A percentile compares a stretch with the other conserved stretches of the same genome.
These are phyloP conservation scores for Agriotes lineatus DNA, from an alignment of 2,888 invertebrate genomes.

Conservation along the genomic window DNA sequence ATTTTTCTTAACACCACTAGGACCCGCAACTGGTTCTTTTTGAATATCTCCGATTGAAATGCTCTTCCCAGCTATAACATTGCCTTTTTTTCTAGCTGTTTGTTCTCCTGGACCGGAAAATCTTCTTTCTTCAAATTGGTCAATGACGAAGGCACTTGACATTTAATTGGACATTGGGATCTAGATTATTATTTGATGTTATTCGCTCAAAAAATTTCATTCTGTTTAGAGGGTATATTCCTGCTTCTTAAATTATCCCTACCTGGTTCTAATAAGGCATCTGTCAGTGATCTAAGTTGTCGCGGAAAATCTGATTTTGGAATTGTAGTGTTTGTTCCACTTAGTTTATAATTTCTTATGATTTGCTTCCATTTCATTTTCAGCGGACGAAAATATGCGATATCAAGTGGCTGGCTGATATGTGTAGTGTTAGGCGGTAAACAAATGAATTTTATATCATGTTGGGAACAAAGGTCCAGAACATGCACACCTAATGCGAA, in stretches of 20 bases:
- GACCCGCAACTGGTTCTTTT: neutral
- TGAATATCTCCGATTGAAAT: constrained; percentile 27
- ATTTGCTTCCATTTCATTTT: constrained; percentile 35
- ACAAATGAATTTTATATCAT: constrained; percentile 53
- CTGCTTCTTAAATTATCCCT: constrained; percentile 35
- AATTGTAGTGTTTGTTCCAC: neutral
- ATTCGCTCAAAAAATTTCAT: constrained; percentile 29
- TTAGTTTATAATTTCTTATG: constrained; percentile 24
- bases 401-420: constrained; percentile 49
- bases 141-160: constrained; percentile 34
- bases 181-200: constrained; percentile 25
- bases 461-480: constrained; percentile 51
- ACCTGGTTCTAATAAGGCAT: constrained; percentile 24
- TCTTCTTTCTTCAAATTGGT: constrained; percentile 29
- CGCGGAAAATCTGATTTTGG: neutral
- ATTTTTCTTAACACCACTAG: neutral
- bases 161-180: constrained; percentile 24
- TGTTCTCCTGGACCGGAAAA: constrained; percentile 18
- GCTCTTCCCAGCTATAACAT: neutral
- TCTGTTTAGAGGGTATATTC: constrained; percentile 35
- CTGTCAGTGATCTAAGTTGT: constrained; percentile 20
- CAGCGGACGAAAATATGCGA: constrained; percentile 42
- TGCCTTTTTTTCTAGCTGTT: too few relatives aligned
- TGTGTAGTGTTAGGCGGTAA: constrained; percentile 54
- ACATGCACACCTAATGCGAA: constrained; percentile 51